These are phyloP conservation scores for Zele albiditarsus DNA, from an alignment of 2,888 invertebrate genomes.

Conservation along the genomic window DNA sequence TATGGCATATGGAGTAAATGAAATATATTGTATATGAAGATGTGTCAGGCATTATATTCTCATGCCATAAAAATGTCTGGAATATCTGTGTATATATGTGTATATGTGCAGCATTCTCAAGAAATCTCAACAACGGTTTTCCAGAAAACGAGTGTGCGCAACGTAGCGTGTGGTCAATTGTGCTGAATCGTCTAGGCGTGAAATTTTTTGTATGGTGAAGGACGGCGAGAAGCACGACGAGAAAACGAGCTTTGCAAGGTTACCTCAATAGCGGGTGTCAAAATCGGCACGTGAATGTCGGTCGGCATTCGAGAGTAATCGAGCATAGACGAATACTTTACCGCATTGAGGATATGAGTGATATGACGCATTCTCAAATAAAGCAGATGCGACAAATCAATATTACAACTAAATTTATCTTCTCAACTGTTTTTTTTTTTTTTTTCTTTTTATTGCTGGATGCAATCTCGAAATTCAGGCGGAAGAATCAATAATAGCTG, in stretches of 20 bases:
- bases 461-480: no score
- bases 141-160: conserved; percentile 41
- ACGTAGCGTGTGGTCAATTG: conserved; percentile 39
- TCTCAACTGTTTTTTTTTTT: no score
- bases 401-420: background rate
- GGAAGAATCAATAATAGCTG: no score
- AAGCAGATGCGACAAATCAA: background rate
- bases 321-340: conserved; percentile 17
- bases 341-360: background rate
- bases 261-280: background rate
- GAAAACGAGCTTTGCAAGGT: background rate
- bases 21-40: background rate
- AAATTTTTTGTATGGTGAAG: conserved; percentile 31
- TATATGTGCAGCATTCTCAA: conserved; percentile 23
- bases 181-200: conserved; percentile 42
- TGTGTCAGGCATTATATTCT: background rate
- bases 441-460: no score
- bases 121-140: conserved; percentile 15
- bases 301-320: conserved; percentile 34
- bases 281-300: background rate
- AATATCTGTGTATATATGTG: conserved; percentile 27
- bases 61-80: background rate
- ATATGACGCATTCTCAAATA: background rate
- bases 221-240: conserved; percentile 2
- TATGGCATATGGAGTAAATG: background rate